Evolutionary conservation across 30 jellyfish, hydroid and myxozoan genomes (phyloP), one percentile per base, ranked within the genome.

Genomic region (Pelagia noctiluca): DNA sequence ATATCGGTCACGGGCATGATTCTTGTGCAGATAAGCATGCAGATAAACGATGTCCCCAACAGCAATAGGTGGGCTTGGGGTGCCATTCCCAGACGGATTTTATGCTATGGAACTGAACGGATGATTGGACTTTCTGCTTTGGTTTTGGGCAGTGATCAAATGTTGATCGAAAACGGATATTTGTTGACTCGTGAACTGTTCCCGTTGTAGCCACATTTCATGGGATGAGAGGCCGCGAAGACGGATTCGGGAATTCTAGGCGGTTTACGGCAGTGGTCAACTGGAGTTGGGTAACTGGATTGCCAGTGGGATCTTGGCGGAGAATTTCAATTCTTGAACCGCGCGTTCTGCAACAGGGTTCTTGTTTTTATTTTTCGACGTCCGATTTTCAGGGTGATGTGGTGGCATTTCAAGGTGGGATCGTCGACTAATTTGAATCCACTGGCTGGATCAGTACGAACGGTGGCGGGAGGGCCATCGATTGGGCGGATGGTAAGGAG

Each of bases 271-370:
- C 79, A 29, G 68, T 19, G 29, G 91, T 61, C n/a, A n/a, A n/a
- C n/a, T n/a, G n/a, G n/a, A n/a, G n/a, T n/a, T n/a, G n/a, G n/a
- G n/a, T n/a, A n/a, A 19, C 60, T 36, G 60, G 60, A n/a, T 34
- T 35, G 19, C 61, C 64, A 21, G 31, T 62, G 31, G 88, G 88
- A 46, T 46, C 87, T 30, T 35, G 77, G 24, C 66, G 28, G 29
- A 81, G 75, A 13, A 81, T 13, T 37, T 81, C 30, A 68, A 28
- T 28, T 81, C 91, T 48, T 68, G 82, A 12, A 68, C 88, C 5
- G 91, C 89, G 61, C 60, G 38, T 54, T 81, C 91, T 3, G 91
- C n/a, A n/a, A n/a, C n/a, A n/a, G n/a, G n/a, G n/a, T n/a, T n/a
- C n/a, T n/a, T n/a, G n/a, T n/a, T n/a, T n/a, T n/a, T n/a, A n/a